These are phyloP conservation scores for Branchinecta lynchi DNA, from an alignment of 1,140 invertebrate species.

Conservation along the genomic window DNA sequence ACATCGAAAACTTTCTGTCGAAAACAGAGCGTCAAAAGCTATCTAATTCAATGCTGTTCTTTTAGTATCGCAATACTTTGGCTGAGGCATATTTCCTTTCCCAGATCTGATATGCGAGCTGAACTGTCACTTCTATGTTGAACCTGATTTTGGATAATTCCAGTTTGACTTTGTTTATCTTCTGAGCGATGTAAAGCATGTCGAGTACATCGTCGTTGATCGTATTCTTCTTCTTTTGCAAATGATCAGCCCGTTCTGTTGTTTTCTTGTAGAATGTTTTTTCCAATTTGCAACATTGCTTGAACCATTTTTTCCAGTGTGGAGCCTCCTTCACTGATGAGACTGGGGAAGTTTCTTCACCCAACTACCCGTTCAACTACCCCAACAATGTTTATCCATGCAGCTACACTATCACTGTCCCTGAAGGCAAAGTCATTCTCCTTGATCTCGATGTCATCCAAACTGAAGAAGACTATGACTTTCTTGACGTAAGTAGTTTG, in stretches of 20 bases:
- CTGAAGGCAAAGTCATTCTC: neutral
- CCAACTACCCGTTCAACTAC: neutral
- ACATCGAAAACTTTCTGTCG: too few species aligned
- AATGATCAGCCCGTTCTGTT: neutral
- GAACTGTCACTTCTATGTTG: too few species aligned
- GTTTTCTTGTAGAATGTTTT: neutral
- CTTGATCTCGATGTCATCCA: neutral
- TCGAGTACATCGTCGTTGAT: too few species aligned
- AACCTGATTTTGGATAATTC: too few species aligned
- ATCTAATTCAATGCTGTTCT: too few species aligned
- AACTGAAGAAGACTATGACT: neutral
- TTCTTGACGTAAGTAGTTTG: neutral
- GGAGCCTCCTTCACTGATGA: neutral
- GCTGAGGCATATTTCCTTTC: too few species aligned
- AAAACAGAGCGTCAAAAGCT: too few species aligned
- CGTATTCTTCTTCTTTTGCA: neutral
- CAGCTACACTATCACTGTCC: neutral
- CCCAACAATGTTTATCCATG: neutral
- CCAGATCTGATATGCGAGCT: too few species aligned
- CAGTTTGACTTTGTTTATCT: too few species aligned
- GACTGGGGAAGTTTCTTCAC: constrained; percentile 1
- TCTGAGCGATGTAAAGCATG: too few species aligned
- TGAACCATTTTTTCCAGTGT: neutral
- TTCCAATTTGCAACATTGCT: neutral
- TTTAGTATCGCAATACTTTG: too few species aligned